Base-by-base conservation (phyloP, 2,888 invertebrate species). In the Serrognathus titanus region DNA sequence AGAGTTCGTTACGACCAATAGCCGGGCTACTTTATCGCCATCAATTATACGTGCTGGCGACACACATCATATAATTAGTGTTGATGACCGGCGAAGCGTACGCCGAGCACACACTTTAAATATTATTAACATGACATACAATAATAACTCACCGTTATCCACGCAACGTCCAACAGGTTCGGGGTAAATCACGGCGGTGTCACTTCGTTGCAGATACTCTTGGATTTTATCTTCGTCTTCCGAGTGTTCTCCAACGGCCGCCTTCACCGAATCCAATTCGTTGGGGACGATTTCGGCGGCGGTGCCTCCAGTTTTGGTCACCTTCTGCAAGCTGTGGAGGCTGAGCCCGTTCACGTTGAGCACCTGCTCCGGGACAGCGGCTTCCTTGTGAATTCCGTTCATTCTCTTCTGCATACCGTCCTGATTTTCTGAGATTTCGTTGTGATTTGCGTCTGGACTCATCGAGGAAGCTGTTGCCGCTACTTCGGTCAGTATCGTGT, bases 111-210 rank as follows among this genome's bases (percentile, higher is more conserved):
- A 47, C 50, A 55, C 55, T 55, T 55, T 50, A 55, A 55, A 55
- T 55, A 55, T 55, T 55, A 55, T 55, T 49, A 55, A 50, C 55
- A 37, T 43, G 48, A 20, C 9, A n/a, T n/a, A 12, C 48, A 45
- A 46, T 41, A 16, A 57, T 38, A 36, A 61, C 65, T 63, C 47
- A 63, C 62, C 63, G 51, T 51, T 60, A 53, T 65, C 60, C 31
- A 59, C 56, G 24, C 54, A 43, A 48, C 62, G 61, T 46, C 61
- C 66, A 52, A 65, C 64, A 37, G 67, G 58, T 58, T 66, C 67
- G 9, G 81, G 79, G 66, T 76, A 81, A 61, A 82, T 81, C 59
- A 82, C 80, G 13, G 80, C 81, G 4, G 82, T 82, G 68, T 82
- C 81, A 57, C 77, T 77, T 55, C 81, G 72, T 60, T 75, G 74